Conservation (phyloP, 2,888 invertebrate genomes). For the Drosophila prostipennis region DNA sequence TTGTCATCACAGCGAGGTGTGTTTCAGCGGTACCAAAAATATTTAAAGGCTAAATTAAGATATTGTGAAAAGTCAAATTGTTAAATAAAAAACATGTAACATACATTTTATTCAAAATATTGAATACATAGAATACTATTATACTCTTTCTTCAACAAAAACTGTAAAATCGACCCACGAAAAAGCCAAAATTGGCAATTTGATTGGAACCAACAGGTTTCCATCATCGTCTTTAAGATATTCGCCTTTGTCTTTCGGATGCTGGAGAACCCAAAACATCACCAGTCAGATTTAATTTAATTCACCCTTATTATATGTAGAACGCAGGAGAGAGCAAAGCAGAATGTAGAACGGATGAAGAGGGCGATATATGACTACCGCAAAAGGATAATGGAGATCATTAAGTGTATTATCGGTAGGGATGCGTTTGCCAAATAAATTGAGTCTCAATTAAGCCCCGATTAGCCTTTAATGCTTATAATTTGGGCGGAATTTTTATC, state of each 20-base stretch:
- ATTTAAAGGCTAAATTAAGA: neutral
- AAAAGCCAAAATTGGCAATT: conserved; percentile 10
- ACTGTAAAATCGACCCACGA: conserved; percentile 1
- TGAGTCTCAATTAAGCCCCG: conserved; percentile 58
- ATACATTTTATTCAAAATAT: too few species aligned
- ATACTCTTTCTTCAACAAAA: neutral
- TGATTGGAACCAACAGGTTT: conserved; percentile 39
- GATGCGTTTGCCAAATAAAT: conserved; percentile 56
- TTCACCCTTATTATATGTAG: conserved; percentile 53
- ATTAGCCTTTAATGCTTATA: conserved; percentile 59
- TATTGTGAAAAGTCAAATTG: neutral
- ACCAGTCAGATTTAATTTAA: conserved; percentile 42
- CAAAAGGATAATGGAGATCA: conserved; percentile 63
- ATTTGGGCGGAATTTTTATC: conserved; percentile 49
- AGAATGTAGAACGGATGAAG: conserved; percentile 23
- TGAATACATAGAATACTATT: too few species aligned
- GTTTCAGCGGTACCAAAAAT: neutral
- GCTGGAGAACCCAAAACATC: conserved; percentile 18
- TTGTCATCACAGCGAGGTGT: conserved; percentile 55
- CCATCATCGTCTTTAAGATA: conserved; percentile 42
- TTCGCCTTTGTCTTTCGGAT: conserved; percentile 11
- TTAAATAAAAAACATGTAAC: too few species aligned
- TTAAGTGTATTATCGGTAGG: conserved; percentile 36
- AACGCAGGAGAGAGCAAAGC: conserved; percentile 15
- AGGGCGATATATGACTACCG: conserved; percentile 46